Base-by-base conservation (phyloP, 2,113 vertebrate species). In the Strigops habroptila region DNA sequence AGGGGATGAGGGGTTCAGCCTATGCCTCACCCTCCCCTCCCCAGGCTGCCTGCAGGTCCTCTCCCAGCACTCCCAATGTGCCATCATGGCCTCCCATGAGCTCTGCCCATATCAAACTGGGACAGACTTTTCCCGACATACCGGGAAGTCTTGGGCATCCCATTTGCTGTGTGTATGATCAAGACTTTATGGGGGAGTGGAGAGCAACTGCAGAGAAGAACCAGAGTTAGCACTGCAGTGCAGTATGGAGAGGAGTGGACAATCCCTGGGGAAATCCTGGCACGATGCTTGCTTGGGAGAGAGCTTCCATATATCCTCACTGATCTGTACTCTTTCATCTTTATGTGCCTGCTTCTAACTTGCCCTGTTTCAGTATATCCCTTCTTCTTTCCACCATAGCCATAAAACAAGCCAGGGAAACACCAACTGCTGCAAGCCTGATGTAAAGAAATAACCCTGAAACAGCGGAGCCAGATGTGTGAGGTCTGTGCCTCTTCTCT, bases 311-410 rank as follows among this genome's bases (percentile, higher is more conserved):
- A 90, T 27, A 96, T 74, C 89, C 69, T 73, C 43, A 6, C 74
- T 83, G 64, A 63, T 94, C 70, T 64, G 16, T 31, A 7, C 81
- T 88, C 82, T 95, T 97, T 97, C 93, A 95, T 96, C 92, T 95
- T 93, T 87, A 71, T 89, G 83, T 73, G 87, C 62, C 75, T 87
- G 60, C 68, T 65, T 88, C 84, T 91, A 51, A 94, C 79, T 96
- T 71, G 85, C 44, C 63, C 77, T 95, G 1, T 89, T 93, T 96
- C 70, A 78, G 64, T 95, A 91, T 81, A 84, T 92, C 77, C 84
- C 44, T 95, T 93, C 85, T 79, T 91, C 83, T 74, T 96, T 94
- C 57, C 70, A 89, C 55, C 68, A 78, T 74, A 91, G 92, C 89
- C 27, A 9, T 94, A 82, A 96, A 95, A 90, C 82, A 92, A 91